Evolutionary conservation across 2,113 vertebrate genomes (phyloP), one percentile per base, ranked within the genome.

Genomic region (Daubentonia madagascariensis): DNA sequence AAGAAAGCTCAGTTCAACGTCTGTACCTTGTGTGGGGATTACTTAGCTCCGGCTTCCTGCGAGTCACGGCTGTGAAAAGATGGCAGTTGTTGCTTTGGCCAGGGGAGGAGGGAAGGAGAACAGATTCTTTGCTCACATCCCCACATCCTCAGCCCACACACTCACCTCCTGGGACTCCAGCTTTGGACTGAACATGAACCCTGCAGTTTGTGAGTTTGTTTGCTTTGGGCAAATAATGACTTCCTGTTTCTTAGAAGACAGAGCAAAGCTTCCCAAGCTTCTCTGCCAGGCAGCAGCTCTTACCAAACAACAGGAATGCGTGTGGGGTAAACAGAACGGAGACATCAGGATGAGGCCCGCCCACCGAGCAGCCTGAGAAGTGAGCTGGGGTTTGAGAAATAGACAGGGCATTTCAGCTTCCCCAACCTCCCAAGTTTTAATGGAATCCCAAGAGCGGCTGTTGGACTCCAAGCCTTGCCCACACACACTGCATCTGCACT

Each of bases 191-290:
- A 91, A 89, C 7, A 7, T 97, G 97, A 98, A 97, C 97, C 75
- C 96, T 94, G 96, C 68, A 96, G 96, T 98, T 96, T 93, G 86
- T 70, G 89, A 96, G 92, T 98, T 97, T 98, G 97, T 98, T 98
- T 98, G 98, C 96, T 98, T 97, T 97, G 97, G 95, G 96, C 98
- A 98, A 98, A 98, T 97, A 98, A 95, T 88, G 89, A 97, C 95
- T 98, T 98, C 98, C 98, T 97, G 97, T 96, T 98, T 97, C 97
- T 98, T 98, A 97, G 98, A 98, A 97, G 96, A 97, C 95, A 63
- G 91, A 97, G 92, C 75, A 67, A 70, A 97, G 83, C 96, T 96
- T 98, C 98, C 97, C 98, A 96, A 96, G 76, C 87, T 79, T 85
- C 93, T 96, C 83, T 67, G 96, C 95, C 87, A 81, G 86, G 87